phyloP scores from a whole-genome alignment of 1,140 invertebrate genomes.

The Procambarus virginalis region DNA sequence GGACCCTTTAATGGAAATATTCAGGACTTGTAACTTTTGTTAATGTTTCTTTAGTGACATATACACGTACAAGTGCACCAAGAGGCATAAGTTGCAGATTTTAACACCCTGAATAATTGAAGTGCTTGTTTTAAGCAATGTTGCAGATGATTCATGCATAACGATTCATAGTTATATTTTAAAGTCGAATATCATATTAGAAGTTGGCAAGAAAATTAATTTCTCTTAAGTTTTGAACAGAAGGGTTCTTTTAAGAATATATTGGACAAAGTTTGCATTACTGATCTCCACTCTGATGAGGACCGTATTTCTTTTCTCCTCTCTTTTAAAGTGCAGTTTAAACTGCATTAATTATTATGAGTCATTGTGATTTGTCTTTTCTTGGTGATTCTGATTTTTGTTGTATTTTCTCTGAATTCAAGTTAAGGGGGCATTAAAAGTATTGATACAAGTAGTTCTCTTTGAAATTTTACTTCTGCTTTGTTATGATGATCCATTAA shows the following conservation, averaged over 20 bases:
- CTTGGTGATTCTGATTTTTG: conserved; percentile 12
- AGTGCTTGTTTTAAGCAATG: neutral
- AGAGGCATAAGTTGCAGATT: neutral
- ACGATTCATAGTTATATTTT: neutral
- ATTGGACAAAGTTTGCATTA: neutral
- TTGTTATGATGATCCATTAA: neutral
- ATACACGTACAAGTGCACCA: neutral
- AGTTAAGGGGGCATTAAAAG: neutral
- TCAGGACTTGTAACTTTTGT: neutral
- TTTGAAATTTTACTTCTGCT: neutral
- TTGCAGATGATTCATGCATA: neutral
- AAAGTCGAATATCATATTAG: neutral
- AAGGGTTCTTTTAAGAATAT: neutral
- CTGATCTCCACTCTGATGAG: conserved; percentile 1
- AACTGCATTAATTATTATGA: neutral
- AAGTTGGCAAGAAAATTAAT: neutral
- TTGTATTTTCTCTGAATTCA: neutral
- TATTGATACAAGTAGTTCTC: conserved; percentile 4
- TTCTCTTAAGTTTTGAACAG: neutral
- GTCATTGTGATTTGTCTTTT: conserved; percentile 12
- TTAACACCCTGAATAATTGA: neutral
- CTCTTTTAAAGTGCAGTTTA: neutral
- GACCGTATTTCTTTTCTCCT: neutral
- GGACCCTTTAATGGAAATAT: neutral
- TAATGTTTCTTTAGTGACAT: neutral